These are phyloP conservation scores for Anthoscopus minutus DNA, from an alignment of 2,113 vertebrate species.

Conservation along the genomic window DNA sequence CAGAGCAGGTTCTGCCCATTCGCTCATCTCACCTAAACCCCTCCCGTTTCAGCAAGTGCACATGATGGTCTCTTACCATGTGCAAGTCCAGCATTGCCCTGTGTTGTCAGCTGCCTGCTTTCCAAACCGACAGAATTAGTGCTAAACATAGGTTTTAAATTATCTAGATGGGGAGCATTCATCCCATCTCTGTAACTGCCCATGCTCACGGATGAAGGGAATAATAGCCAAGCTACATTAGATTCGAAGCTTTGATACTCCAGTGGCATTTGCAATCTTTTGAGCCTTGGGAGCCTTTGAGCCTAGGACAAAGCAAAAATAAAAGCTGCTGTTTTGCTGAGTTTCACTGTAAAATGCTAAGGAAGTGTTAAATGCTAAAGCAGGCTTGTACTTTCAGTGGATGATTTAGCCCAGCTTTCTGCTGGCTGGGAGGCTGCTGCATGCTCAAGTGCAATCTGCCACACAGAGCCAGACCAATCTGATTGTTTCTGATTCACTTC, in stretches of 20 bases:
- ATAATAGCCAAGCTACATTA: not conserved
- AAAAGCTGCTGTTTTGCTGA: not conserved
- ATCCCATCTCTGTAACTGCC: not conserved
- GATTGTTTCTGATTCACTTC: conserved; percentile 23
- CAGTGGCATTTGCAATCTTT: not conserved
- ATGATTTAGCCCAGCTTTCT: not conserved
- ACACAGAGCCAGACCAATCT: conserved; percentile 4
- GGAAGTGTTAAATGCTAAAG: conserved; percentile 13
- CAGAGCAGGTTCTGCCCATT: not conserved
- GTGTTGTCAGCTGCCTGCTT: not conserved
- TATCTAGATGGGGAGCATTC: not conserved
- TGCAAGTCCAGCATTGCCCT: not conserved
- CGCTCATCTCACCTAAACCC: not conserved
- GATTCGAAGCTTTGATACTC: conserved; percentile 2
- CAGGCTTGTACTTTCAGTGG: not conserved
- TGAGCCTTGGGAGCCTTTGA: not conserved
- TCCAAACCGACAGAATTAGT: not conserved
- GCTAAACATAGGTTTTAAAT: not conserved
- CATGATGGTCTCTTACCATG: not conserved
- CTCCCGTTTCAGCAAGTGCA: not conserved
- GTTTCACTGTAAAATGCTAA: not conserved
- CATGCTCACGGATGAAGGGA: not conserved
- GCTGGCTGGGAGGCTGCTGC: not conserved
- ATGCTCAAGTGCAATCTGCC: not conserved
- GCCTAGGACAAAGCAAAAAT: not conserved